These are phyloP conservation scores for Candoia aspera DNA, from an alignment of 2,113 vertebrate genomes.

Conservation along the genomic window DNA sequence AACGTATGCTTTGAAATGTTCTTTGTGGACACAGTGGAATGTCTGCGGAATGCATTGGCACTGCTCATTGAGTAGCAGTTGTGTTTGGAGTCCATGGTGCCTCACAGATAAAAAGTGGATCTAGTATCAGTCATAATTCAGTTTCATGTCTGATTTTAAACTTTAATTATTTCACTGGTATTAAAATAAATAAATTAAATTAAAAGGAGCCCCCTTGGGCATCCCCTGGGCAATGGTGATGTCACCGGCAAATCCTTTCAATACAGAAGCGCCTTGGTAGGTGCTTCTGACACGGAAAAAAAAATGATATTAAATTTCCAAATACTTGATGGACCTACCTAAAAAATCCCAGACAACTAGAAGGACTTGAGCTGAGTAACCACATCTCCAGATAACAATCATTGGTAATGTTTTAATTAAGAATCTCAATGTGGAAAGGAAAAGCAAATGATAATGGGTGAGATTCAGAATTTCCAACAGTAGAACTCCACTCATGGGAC, in stretches of 20 bases:
- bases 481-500: neutral
- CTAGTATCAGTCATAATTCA: neutral
- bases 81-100: neutral
- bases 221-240: no score
- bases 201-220: no score
- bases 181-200: no score
- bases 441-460: neutral
- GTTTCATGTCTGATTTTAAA: neutral
- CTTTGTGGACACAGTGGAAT: neutral
- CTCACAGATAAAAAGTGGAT: neutral
- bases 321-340: no score
- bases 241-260: no score
- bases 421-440: neutral
- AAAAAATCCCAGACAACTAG: neutral
- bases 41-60: neutral
- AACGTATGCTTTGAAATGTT: neutral
- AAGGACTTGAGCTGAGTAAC: neutral
- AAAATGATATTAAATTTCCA: no score
- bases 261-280: no score
- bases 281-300: no score
- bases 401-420: neutral
- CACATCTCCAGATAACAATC: neutral
- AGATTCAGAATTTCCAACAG: neutral
- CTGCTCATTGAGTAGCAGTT: neutral
- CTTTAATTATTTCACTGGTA: neutral